Percentiles rank a stretch among this genome's conserved stretches.
phyloP scores from a whole-genome alignment of 1,140 invertebrate genomes.

The Meteorus sp. region DNA sequence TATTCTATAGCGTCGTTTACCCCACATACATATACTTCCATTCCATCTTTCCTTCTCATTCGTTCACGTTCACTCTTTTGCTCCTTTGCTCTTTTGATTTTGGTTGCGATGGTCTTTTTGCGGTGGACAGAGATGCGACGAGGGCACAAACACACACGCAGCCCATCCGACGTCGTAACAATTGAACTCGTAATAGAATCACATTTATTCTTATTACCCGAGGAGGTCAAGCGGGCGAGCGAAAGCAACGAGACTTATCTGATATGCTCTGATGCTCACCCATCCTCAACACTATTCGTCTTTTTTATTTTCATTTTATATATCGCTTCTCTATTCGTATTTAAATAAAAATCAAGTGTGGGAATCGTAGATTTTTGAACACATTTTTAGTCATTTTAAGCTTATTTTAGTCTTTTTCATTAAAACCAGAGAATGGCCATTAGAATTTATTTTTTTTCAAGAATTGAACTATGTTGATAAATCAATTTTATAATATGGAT shows the following conservation, averaged over 20 bases:
- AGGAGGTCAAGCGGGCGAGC: constrained; percentile 52
- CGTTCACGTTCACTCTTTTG: constrained; percentile 3
- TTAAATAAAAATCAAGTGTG: too few relatives aligned
- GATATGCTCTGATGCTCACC: constrained; percentile 20
- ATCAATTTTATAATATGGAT: too few relatives aligned
- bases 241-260: constrained; percentile 35
- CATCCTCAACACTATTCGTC: constrained; percentile 22
- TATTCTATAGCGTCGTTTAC: constrained; percentile 43
- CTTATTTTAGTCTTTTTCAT: too few relatives aligned
- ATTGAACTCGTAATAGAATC: constrained; percentile 61
- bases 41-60: constrained; percentile 4
- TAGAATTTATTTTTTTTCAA: too few relatives aligned
- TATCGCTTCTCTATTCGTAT: too few relatives aligned
- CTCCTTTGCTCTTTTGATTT: constrained; percentile 10
- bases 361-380: too few relatives aligned
- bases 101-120: constrained; percentile 13
- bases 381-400: too few relatives aligned
- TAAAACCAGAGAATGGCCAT: too few relatives aligned
- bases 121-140: constrained; percentile 1
- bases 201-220: constrained; percentile 61
- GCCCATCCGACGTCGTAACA: constrained; percentile 55
- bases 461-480: too few relatives aligned
- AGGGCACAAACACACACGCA: too few relatives aligned
- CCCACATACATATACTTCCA: background rate
- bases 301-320: constrained; percentile 5